Evolutionary conservation across 2,797 vertebrate genomes (phyloP), one percentile per base, ranked within the genome.

Genomic region (Coendou prehensilis): DNA sequence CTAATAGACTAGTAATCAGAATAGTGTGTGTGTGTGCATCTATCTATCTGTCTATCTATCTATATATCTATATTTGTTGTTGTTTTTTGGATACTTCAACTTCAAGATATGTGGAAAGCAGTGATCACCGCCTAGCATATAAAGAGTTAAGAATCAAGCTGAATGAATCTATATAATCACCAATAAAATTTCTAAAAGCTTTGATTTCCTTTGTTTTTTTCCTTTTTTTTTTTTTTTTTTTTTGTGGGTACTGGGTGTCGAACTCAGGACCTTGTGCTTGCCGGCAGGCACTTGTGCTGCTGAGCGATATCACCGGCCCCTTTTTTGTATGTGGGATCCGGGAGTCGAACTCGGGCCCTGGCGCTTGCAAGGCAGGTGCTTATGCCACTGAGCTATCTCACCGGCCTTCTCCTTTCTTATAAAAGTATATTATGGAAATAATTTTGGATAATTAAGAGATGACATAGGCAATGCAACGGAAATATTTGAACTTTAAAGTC

Each of bases 151-250:
- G 37, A 20, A 79, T 79, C 4, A 81, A 59, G 41, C 14, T 79
- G 57, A 87, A 79, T 93, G n/a, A 69, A 56, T 93, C 81, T 81
- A 1, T 90, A 41, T 81, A 89, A 80, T 81, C 33, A 94, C 57
- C 18, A 86, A 75, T 78, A 88, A 87, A 75, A 80, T 83, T 95
- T 94, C 56, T 73, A 59, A 87, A 95, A 95, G 33, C 23, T 79
- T 89, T 84, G 20, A 56, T 80, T 83, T 92, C 26, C 59, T 89
- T 92, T 85, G 14, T 85, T 87, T 97, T n/a, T n/a, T n/a, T n/a
- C n/a, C n/a, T 22, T 23, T 61, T 61, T 87, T 95, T 2, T 41
- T 41, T 41, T 41, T 41, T 41, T 41, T 41, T 41, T 41, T 41
- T 41, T 41, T 41, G 37, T 41, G 37, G 37, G 37, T 41, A 41